phyloP scores from a whole-genome alignment of 2,888 invertebrate genomes.

The Drosophila lacicola region DNA sequence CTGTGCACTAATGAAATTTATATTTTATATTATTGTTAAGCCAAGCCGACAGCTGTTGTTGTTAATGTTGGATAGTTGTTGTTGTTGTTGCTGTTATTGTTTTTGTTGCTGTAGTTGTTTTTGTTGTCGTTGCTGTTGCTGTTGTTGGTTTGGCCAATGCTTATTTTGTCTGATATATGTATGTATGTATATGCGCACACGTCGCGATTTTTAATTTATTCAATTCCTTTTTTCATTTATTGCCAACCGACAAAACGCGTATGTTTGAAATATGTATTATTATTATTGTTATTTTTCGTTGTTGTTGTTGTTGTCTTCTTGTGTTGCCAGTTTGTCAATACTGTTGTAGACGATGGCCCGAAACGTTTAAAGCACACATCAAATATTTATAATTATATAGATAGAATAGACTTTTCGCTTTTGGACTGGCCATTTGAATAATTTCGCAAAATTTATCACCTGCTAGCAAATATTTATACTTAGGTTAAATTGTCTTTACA shows the following conservation, averaged over 20 bases:
- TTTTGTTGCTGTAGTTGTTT: constrained; percentile 30
- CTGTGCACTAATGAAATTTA: constrained; percentile 63
- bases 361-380: constrained; percentile 48
- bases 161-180: constrained; percentile 59
- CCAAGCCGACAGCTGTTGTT: constrained; percentile 43
- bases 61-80: constrained; percentile 19
- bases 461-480: constrained; percentile 24
- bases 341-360: constrained; percentile 42
- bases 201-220: constrained; percentile 70
- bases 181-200: constrained; percentile 53
- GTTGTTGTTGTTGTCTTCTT: constrained; percentile 10
- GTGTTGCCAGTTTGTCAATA: constrained; percentile 14
- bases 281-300: constrained; percentile 38
- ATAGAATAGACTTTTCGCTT: constrained; percentile 36
- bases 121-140: constrained; percentile 24
- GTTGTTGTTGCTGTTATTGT: constrained; percentile 31
- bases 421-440: constrained; percentile 18
- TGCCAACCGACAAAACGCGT: constrained; percentile 44
- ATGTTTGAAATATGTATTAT: constrained; percentile 64
- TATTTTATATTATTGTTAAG: constrained; percentile 32
- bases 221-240: constrained; percentile 58
- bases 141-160: constrained; percentile 47
- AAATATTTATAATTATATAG: constrained; percentile 47
- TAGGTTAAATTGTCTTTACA: constrained; percentile 6
- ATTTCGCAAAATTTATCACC: constrained; percentile 30